phyloP scores from a whole-genome alignment of 2,113 vertebrate genomes.

The Apus apus region DNA sequence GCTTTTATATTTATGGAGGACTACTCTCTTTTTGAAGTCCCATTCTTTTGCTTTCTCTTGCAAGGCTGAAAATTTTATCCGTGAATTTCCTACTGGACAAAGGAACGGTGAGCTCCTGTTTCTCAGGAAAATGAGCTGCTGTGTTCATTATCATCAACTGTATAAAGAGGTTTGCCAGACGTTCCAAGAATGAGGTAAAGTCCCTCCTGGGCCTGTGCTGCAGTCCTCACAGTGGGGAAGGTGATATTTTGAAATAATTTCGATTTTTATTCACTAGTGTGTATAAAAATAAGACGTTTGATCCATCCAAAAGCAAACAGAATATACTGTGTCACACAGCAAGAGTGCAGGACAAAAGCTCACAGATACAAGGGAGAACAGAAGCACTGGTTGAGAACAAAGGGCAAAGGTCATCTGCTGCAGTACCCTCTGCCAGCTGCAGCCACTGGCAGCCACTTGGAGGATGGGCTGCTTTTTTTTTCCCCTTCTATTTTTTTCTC shows the following conservation, averaged over 20 bases:
- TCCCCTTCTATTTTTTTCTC: too few species aligned
- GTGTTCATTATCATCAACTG: constrained; percentile 23
- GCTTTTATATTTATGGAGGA: not conserved
- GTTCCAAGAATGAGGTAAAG: constrained; percentile 15
- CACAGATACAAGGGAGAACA: not conserved
- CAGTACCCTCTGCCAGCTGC: not conserved
- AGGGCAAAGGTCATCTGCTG: not conserved
- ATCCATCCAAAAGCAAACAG: not conserved
- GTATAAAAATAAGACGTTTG: constrained; percentile 9
- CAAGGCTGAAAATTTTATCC: not conserved
- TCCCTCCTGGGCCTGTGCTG: constrained; percentile 5
- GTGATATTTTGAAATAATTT: constrained; percentile 7
- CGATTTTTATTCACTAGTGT: not conserved
- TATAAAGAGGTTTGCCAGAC: constrained; percentile 45
- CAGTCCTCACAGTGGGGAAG: constrained; percentile 5
- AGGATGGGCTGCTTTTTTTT: not conserved
- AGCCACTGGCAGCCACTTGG: not conserved
- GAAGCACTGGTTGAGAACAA: not conserved
- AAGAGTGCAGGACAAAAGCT: not conserved
- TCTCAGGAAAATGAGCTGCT: constrained; percentile 35
- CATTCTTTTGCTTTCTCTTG: not conserved
- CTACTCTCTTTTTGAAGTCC: not conserved
- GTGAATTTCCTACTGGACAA: not conserved
- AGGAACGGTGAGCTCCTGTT: constrained; percentile 22
- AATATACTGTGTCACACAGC: not conserved